Evolutionary conservation across 1,140 invertebrate genomes (phyloP).

Genomic region (Heliconius hewitsoni): DNA sequence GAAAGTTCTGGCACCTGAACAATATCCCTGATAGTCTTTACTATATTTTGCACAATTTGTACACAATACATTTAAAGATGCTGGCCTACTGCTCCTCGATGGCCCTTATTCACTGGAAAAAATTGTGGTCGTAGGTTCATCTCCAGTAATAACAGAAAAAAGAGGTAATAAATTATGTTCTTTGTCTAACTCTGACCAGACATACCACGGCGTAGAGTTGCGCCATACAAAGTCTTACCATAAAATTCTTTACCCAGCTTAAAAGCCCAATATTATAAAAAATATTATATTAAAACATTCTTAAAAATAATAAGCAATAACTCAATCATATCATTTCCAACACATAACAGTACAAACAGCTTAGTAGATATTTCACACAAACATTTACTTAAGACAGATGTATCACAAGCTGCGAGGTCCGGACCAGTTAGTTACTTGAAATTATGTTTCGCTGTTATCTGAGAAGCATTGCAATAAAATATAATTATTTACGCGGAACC

Average conservation of each 20-base stretch:
- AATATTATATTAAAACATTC: neutral
- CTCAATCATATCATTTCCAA: neutral
- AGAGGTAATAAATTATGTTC: too few species aligned
- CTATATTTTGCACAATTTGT: too few species aligned
- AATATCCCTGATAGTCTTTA: neutral
- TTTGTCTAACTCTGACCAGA: too few species aligned
- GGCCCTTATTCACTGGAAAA: too few species aligned
- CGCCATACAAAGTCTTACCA: too few species aligned
- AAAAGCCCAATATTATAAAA: neutral
- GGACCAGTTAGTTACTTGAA: conserved; percentile 56
- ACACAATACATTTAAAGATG: too few species aligned
- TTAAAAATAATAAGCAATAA: neutral
- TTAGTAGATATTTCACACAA: conserved; percentile 28
- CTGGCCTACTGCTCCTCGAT: too few species aligned
- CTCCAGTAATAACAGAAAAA: too few species aligned
- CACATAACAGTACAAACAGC: neutral
- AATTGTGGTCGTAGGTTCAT: too few species aligned
- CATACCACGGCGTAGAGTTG: too few species aligned
- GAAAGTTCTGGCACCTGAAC: neutral
- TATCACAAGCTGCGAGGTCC: conserved; percentile 45
- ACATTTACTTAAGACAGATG: conserved; percentile 51
- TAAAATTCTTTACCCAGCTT: too few species aligned
- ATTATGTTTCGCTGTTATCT: conserved; percentile 69
- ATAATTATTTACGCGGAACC: conserved; percentile 76
- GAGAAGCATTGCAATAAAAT: conserved; percentile 67